Conservation (phyloP, 2,113 vertebrate species). For the Aramus guarauna region DNA sequence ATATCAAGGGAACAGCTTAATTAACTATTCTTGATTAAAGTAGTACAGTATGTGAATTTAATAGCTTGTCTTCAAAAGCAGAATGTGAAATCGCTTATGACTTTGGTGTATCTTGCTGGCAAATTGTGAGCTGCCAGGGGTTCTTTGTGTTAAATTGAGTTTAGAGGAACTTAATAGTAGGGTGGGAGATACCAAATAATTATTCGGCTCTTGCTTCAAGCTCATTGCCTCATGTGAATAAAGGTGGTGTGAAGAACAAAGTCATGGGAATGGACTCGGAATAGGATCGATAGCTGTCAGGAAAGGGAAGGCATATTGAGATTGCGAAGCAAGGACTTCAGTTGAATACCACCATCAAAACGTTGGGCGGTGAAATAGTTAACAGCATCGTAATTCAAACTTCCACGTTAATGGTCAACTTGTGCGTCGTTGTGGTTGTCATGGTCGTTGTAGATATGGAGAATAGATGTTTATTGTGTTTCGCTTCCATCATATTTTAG, state of each 20-base stretch:
- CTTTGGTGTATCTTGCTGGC: slow-evolving; percentile 7
- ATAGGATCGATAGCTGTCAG: not conserved
- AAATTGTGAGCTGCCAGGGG: slow-evolving; percentile 5
- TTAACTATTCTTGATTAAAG: slow-evolving; percentile 58
- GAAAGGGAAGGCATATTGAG: not conserved
- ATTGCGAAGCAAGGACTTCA: not conserved
- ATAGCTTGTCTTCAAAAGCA: slow-evolving; percentile 40
- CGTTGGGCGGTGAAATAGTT: not conserved
- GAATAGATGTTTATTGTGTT: not conserved
- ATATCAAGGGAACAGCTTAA: slow-evolving; percentile 33
- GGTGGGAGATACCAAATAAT: not conserved
- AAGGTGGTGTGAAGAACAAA: not conserved
- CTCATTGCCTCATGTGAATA: not conserved
- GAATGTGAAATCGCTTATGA: slow-evolving; percentile 19
- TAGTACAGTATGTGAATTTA: slow-evolving; percentile 36
- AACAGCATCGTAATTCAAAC: not conserved
- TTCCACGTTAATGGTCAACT: not conserved
- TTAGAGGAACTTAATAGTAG: slow-evolving; percentile 13
- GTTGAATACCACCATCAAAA: not conserved
- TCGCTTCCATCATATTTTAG: not conserved
- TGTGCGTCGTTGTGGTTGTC: accelerated
- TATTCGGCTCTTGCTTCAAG: slow-evolving; percentile 3
- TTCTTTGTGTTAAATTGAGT: not conserved
- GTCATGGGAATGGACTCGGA: not conserved
- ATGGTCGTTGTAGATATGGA: not conserved